phyloP scores from a whole-genome alignment of 2,113 vertebrate species.

The Elachura formosa region DNA sequence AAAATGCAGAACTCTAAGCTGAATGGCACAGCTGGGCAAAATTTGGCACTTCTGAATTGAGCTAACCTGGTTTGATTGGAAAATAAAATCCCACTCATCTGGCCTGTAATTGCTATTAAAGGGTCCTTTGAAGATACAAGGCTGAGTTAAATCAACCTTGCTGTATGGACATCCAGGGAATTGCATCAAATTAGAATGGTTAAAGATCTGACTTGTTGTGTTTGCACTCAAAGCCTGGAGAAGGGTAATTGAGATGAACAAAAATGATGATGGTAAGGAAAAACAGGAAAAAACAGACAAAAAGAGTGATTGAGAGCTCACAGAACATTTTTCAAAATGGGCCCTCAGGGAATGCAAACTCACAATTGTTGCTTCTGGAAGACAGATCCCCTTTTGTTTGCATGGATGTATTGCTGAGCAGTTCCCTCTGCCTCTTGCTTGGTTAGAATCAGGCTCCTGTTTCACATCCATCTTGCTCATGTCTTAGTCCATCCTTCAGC shows the following conservation, averaged over 20 bases:
- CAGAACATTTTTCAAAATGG: not conserved
- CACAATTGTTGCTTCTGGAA: not conserved
- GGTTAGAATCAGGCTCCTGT: not conserved
- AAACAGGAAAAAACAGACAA: not conserved
- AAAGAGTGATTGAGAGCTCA: not conserved
- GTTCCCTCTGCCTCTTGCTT: not conserved
- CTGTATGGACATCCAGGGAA: not conserved
- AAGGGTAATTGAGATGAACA: not conserved
- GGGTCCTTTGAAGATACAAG: not conserved
- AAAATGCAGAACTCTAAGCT: not conserved
- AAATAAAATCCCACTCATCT: constrained; percentile 5
- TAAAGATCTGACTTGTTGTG: not conserved
- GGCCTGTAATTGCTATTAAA: not conserved
- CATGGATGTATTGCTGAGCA: not conserved
- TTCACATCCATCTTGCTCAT: not conserved
- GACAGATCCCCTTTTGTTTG: not conserved
- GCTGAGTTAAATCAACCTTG: not conserved
- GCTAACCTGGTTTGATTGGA: not conserved
- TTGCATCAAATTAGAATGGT: not conserved
- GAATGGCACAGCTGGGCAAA: constrained; percentile 3
- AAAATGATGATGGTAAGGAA: not conserved
- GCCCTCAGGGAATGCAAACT: not conserved
- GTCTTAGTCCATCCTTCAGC: not conserved
- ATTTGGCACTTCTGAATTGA: not conserved
- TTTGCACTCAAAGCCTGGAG: not conserved